phyloP scores from a whole-genome alignment of 2,797 vertebrate genomes.

The Neoniphon sammara region DNA sequence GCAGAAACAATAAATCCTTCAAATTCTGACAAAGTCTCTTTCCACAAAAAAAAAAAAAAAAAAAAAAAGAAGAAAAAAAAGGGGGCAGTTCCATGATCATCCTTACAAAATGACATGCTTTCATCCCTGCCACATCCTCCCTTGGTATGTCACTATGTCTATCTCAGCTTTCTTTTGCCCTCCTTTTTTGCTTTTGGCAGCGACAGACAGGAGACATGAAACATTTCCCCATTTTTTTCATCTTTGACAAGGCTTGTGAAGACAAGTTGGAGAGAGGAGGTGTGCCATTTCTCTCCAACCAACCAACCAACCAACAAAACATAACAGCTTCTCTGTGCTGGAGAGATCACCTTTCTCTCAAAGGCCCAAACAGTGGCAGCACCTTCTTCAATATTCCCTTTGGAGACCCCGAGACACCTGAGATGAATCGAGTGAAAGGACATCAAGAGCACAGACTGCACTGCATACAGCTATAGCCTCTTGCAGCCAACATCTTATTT shows the following conservation, averaged over 20 bases:
- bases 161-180: slow-evolving; percentile 68
- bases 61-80: slow-evolving; percentile 11
- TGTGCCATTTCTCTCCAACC: slow-evolving; percentile 70
- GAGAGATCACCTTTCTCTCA: slow-evolving; percentile 73
- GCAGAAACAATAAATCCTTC: slow-evolving; percentile 69
- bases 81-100: slow-evolving; percentile 73
- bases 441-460: slow-evolving; percentile 57
- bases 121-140: slow-evolving; percentile 74
- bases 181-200: slow-evolving; percentile 73
- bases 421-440: slow-evolving; percentile 68
- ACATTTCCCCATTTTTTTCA: slow-evolving; percentile 67
- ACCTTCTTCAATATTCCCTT: slow-evolving; percentile 46
- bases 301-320: slow-evolving; percentile 72
- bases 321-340: slow-evolving; percentile 66
- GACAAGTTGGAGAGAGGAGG: slow-evolving; percentile 62
- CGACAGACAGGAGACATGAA: slow-evolving; percentile 80
- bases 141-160: slow-evolving; percentile 77
- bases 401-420: slow-evolving; percentile 48
- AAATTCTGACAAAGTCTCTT: slow-evolving; percentile 70
- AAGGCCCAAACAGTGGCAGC: slow-evolving; percentile 61
- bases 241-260: slow-evolving; percentile 78
- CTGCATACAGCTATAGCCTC: slow-evolving; percentile 33
- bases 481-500: slow-evolving; percentile 41
- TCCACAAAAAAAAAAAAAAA: slow-evolving; percentile 35
- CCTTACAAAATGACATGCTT: slow-evolving; percentile 76